Evolutionary conservation across 2,113 vertebrate genomes (phyloP).

Genomic region (Caranx ignobilis): DNA sequence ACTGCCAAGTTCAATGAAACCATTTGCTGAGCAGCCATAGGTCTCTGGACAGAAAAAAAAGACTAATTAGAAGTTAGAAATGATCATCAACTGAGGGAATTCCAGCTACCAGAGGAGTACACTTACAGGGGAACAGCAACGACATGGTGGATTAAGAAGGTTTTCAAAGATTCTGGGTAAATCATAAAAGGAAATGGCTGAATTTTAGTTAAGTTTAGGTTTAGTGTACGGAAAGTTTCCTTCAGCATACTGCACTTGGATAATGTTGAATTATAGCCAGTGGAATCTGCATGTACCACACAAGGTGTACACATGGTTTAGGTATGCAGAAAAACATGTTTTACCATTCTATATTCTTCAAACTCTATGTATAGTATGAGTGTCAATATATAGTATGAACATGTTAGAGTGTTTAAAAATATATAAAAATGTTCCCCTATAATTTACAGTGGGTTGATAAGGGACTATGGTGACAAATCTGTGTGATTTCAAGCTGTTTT

Average conservation of each 20-base stretch:
- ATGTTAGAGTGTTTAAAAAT: not conserved
- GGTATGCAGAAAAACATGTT: not conserved
- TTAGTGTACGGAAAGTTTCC: not conserved
- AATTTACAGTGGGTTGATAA: not conserved
- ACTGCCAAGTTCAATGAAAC: conserved; percentile 55
- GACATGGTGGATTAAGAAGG: not conserved
- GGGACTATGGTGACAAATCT: not conserved
- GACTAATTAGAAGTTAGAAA: conserved; percentile 26
- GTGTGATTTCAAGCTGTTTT: not conserved
- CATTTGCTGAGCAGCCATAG: conserved; percentile 25
- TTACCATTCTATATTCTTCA: not conserved
- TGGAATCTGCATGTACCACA: not conserved
- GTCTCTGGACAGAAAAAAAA: conserved; percentile 27
- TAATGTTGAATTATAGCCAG: not conserved
- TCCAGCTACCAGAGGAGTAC: conserved; percentile 14
- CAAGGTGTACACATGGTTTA: not conserved
- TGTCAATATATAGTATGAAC: not conserved
- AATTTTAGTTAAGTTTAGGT: not conserved
- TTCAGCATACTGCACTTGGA: not conserved
- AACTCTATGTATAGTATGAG: not conserved
- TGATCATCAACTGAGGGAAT: conserved; percentile 29
- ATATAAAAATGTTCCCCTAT: not conserved
- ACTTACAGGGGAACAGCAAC: not conserved
- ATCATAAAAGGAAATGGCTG: not conserved
- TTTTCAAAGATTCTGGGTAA: conserved; percentile 3